A percentile compares a stretch with the other conserved stretches of the same genome.
phyloP scores from a whole-genome alignment of 2,888 invertebrate species.

The Geotrupes spiniger region DNA sequence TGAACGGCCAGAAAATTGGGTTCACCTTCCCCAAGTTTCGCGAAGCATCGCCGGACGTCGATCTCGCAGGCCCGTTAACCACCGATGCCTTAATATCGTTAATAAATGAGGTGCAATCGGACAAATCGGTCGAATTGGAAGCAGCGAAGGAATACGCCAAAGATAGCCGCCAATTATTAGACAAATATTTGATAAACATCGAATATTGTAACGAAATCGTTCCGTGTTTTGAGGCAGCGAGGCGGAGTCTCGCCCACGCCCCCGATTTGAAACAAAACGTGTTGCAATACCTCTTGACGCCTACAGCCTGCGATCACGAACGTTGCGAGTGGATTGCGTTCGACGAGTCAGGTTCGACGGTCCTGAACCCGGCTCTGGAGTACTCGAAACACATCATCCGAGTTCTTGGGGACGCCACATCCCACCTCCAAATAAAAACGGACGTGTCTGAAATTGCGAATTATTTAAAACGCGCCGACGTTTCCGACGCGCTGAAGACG shows the following conservation, averaged over 20 bases:
- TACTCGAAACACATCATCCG: background rate
- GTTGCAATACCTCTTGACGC: conserved; percentile 4
- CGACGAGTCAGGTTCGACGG: conserved; percentile 2
- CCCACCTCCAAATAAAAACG: no score
- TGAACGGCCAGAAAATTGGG: background rate
- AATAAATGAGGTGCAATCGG: conserved; percentile 3
- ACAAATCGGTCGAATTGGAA: conserved; percentile 8
- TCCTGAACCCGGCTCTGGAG: conserved; percentile 6
- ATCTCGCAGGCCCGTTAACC: no score
- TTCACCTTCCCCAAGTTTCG: no score
- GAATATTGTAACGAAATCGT: background rate
- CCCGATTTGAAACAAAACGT: background rate
- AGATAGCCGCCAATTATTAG: background rate
- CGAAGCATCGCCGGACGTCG: no score
- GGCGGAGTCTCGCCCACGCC: background rate
- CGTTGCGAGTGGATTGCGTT: conserved; percentile 8
- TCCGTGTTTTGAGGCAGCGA: conserved; percentile 3
- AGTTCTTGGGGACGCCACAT: no score
- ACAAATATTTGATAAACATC: background rate
- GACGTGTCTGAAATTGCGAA: no score
- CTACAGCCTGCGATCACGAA: conserved; percentile 6
- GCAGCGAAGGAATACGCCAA: conserved; percentile 8
- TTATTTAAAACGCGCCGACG: no score
- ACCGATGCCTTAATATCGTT: background rate
- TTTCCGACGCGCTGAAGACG: no score